These are phyloP conservation scores for Philhelius pedissequus DNA, from an alignment of 2,888 invertebrate genomes.

Conservation along the genomic window DNA sequence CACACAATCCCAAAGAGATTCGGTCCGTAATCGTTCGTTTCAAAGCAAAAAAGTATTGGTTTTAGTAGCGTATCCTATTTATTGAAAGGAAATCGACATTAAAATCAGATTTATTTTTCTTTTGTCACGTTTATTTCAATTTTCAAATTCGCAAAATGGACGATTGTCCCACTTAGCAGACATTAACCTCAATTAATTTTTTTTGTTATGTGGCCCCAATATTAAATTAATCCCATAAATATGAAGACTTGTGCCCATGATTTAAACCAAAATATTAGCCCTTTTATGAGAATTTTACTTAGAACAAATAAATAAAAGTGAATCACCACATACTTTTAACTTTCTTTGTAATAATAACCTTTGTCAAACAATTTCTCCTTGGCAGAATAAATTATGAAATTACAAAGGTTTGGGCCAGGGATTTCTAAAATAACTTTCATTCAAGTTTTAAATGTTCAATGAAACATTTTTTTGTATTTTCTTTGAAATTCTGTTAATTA, in stretches of 20 bases:
- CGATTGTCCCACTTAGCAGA: background rate
- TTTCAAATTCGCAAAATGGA: conserved; percentile 13
- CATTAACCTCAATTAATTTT: conserved; percentile 23
- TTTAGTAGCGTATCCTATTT: no score
- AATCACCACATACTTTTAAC: conserved; percentile 50
- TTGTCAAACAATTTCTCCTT: conserved; percentile 17
- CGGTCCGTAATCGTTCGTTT: no score
- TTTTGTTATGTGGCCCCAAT: conserved; percentile 20
- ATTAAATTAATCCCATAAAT: no score
- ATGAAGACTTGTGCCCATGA: background rate
- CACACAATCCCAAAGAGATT: no score
- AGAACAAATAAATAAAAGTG: background rate
- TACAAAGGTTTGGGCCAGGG: background rate
- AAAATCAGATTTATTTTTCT: no score
- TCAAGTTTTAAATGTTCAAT: background rate
- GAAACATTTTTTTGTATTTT: background rate
- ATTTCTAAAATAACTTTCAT: background rate
- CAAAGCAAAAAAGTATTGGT: no score
- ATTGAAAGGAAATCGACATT: no score
- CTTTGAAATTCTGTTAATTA: background rate
- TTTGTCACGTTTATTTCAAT: background rate
- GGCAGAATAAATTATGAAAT: conserved; percentile 5
- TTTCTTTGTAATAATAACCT: conserved; percentile 33
- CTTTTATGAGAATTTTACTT: no score
- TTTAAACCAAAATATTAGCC: background rate